These are phyloP conservation scores for Thomomys bottae DNA, from an alignment of 2,113 vertebrate species.

Conservation along the genomic window DNA sequence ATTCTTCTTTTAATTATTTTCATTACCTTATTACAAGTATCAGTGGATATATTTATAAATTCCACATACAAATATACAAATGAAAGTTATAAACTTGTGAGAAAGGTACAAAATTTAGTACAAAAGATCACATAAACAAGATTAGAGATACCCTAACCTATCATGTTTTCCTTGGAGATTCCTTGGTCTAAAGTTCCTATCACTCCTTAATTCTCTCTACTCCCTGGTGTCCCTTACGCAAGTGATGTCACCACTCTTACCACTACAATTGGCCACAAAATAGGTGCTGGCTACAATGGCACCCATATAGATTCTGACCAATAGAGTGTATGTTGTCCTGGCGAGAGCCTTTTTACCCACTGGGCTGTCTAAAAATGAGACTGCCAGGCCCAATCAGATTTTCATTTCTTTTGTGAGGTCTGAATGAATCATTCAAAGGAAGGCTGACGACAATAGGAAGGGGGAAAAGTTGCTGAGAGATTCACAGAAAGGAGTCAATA, in stretches of 20 bases:
- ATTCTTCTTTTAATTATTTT: not conserved
- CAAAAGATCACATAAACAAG: constrained; percentile 6
- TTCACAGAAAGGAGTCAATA: constrained; percentile 68
- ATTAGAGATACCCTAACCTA: not conserved
- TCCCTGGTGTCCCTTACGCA: not conserved
- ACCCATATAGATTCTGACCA: constrained; percentile 3
- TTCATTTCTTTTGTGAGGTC: constrained; percentile 68
- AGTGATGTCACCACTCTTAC: not conserved
- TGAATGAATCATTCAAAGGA: constrained; percentile 70
- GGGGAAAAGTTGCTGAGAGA: constrained; percentile 59
- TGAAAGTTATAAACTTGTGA: constrained; percentile 9
- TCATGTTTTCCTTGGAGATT: constrained; percentile 1
- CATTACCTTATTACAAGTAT: not conserved
- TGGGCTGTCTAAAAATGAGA: constrained; percentile 43
- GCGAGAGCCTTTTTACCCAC: constrained; percentile 26
- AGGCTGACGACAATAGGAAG: constrained; percentile 42
- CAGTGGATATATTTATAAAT: not conserved
- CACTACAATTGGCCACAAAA: not conserved
- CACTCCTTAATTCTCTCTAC: not conserved
- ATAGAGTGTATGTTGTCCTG: not conserved
- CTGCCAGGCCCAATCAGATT: constrained; percentile 60
- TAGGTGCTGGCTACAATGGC: not conserved
- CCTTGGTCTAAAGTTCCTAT: not conserved
- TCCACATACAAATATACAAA: not conserved
- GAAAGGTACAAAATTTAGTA: not conserved